These are phyloP conservation scores for Eubasilissa splendida DNA, from an alignment of 2,888 invertebrate genomes.

Conservation along the genomic window DNA sequence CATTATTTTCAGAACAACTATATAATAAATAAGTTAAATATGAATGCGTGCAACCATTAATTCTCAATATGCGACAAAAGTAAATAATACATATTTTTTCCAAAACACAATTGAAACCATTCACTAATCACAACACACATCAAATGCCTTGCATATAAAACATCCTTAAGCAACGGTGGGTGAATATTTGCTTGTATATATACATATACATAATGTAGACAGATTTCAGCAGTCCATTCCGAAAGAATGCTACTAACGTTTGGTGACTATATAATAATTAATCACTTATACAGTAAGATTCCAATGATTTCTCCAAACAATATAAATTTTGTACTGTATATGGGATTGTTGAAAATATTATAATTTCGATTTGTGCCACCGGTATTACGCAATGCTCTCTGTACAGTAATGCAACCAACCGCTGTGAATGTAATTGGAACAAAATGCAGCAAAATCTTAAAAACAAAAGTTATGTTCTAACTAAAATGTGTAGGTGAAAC, in stretches of 20 bases:
- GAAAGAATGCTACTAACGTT: conserved; percentile 9
- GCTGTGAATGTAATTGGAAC: neutral
- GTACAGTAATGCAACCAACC: conserved; percentile 11
- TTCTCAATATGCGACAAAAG: neutral
- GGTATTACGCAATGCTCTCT: conserved; percentile 12
- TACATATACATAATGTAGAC: conserved; percentile 9
- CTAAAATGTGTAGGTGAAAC: neutral
- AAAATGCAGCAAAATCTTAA: neutral
- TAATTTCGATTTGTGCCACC: conserved; percentile 25
- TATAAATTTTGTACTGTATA: conserved; percentile 32
- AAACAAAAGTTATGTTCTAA: neutral
- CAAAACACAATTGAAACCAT: conserved; percentile 4
- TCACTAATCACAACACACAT: conserved; percentile 34
- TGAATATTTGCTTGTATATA: conserved; percentile 8
- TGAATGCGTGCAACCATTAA: neutral
- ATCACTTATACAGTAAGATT: conserved; percentile 27
- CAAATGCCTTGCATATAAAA: neutral
- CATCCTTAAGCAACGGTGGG: neutral
- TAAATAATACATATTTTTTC: conserved; percentile 20
- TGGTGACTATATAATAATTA: conserved; percentile 2
- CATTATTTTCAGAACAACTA: no score
- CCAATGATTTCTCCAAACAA: neutral
- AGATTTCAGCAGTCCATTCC: conserved; percentile 13
- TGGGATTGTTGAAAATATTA: conserved; percentile 6
- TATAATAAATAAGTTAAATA: neutral